phyloP scores from a whole-genome alignment of 2,888 invertebrate genomes.

The Acanthosoma haemorrhoidale region DNA sequence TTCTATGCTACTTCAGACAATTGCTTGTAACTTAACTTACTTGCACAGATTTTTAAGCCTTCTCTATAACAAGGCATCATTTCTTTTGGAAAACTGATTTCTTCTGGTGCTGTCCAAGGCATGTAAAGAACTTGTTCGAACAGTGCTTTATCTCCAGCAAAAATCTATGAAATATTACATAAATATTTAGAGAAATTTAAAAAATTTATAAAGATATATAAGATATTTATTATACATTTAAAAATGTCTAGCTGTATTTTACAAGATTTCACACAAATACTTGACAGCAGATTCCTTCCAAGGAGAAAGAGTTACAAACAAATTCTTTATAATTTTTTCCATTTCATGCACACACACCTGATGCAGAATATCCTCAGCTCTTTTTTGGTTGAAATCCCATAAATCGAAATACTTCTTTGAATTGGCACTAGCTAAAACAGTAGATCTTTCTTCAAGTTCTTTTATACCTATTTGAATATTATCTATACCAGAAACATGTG shows the following conservation, averaged over 20 bases:
- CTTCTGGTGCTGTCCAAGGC: slow-evolving; percentile 46
- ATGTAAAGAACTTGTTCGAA: slow-evolving; percentile 59
- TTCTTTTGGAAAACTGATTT: slow-evolving; percentile 46
- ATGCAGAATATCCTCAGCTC: slow-evolving; percentile 48
- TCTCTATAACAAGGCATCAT: slow-evolving; percentile 50
- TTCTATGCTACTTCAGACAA: too few relatives aligned
- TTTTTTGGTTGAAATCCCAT: slow-evolving; percentile 58
- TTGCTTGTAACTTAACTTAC: neutral
- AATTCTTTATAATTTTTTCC: too few relatives aligned
- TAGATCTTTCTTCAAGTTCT: slow-evolving; percentile 64
- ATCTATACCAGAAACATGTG: slow-evolving; percentile 40
- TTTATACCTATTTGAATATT: slow-evolving; percentile 61
- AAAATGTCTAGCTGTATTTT: too few relatives aligned
- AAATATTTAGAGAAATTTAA: too few relatives aligned
- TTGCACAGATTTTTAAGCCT: slow-evolving; percentile 13
- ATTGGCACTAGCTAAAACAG: slow-evolving; percentile 59
- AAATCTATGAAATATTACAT: slow-evolving; percentile 46
- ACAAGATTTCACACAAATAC: too few relatives aligned
- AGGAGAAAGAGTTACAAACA: too few relatives aligned
- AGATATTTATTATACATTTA: too few relatives aligned
- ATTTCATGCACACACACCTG: slow-evolving; percentile 20
- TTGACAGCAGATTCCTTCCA: too few relatives aligned
- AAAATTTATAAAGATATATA: too few relatives aligned
- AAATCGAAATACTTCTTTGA: slow-evolving; percentile 58
- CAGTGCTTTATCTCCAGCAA: slow-evolving; percentile 56